Evolutionary conservation across 2,797 vertebrate genomes (phyloP).

Genomic region (Hemitrygon akajei): DNA sequence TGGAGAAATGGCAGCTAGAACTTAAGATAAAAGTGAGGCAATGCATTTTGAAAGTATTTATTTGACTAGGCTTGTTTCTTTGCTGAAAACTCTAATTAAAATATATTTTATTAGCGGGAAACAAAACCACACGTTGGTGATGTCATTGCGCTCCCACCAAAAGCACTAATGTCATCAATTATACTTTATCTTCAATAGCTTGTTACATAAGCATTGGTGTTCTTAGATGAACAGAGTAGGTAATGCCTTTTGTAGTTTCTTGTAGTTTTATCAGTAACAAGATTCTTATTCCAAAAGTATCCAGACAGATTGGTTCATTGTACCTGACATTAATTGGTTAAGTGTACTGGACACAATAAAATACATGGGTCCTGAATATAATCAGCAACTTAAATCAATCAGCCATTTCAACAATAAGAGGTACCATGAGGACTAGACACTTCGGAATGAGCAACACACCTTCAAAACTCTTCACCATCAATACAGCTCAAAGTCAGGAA

Average conservation of each 20-base stretch:
- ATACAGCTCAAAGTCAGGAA: not conserved
- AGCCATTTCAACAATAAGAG: not conserved
- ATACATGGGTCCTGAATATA: not conserved
- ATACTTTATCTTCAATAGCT: not conserved
- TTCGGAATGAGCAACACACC: not conserved
- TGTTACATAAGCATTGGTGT: not conserved
- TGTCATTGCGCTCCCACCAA: not conserved
- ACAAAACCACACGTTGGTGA: not conserved
- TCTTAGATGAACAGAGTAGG: not conserved
- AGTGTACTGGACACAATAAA: not conserved
- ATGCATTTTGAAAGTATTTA: no score
- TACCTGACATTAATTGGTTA: not conserved
- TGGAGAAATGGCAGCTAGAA: no score
- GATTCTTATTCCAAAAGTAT: not conserved
- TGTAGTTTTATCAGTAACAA: no score
- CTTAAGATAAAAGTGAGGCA: no score
- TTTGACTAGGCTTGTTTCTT: no score
- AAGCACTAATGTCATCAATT: not conserved
- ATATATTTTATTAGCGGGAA: not conserved
- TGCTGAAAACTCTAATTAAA: not conserved
- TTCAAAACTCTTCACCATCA: not conserved
- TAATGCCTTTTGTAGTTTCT: not conserved
- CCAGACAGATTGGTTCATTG: not conserved
- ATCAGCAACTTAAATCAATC: not conserved
- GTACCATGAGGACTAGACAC: not conserved